Conservation (phyloP, 2,888 invertebrate species). For the Epiblema foenella region DNA sequence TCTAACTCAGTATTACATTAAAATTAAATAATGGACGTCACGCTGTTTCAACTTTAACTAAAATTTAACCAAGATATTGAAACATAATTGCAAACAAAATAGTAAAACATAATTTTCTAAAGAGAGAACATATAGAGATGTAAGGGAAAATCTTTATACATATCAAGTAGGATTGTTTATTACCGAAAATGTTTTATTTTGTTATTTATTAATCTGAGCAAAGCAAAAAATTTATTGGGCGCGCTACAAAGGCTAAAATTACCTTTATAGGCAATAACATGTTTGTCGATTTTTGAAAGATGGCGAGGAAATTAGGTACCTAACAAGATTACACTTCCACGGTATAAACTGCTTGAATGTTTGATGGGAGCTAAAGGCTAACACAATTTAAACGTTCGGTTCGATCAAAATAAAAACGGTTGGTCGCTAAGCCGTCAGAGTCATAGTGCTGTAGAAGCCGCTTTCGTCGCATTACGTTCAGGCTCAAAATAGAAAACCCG, state of each 20-base stretch:
- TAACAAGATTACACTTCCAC: not conserved
- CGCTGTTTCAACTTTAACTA: not conserved
- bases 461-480: slow-evolving; percentile 67
- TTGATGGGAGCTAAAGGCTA: not conserved
- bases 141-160: no score
- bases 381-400: slow-evolving; percentile 53
- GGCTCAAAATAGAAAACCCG: slow-evolving; percentile 79
- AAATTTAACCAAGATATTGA: not conserved
- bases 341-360: not conserved
- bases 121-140: no score
- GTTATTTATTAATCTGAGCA: no score
- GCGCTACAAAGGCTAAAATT: no score
- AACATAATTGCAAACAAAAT: no score
- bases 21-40: not conserved
- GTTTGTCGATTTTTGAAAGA: no score
- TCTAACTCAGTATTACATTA: not conserved
- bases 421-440: slow-evolving; percentile 68
- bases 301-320: not conserved
- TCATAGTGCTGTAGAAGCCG: slow-evolving; percentile 62
- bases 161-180: no score
- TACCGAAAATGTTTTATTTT: no score
- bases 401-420: slow-evolving; percentile 69
- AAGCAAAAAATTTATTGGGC: no score
- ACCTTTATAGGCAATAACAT: no score
- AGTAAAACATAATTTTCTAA: no score